A percentile compares a stretch with the other conserved stretches of the same genome.
These are phyloP conservation scores for Callaeas wilsoni DNA, from an alignment of 2,113 vertebrate genomes.

Conservation along the genomic window DNA sequence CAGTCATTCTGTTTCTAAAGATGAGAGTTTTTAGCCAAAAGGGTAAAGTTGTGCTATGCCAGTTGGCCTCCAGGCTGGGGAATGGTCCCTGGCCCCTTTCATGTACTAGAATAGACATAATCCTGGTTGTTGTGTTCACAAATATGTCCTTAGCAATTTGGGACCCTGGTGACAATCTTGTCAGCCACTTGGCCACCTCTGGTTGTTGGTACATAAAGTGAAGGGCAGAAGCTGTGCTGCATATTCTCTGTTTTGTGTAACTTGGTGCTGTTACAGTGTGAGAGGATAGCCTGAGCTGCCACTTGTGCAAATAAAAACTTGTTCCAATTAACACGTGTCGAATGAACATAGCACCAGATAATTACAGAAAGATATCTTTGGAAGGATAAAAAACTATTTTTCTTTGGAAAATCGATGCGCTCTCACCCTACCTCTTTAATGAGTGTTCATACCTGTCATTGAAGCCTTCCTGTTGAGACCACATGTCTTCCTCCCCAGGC, in stretches of 20 bases:
- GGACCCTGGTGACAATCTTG: background rate
- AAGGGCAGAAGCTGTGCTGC: background rate
- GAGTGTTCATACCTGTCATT: constrained; percentile 13
- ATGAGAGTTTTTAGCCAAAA: background rate
- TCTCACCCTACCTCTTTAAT: constrained; percentile 17
- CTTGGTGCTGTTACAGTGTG: background rate
- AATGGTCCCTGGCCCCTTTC: background rate
- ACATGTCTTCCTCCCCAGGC: background rate
- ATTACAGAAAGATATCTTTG: constrained; percentile 18
- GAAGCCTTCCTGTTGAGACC: constrained; percentile 17
- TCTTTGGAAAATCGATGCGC: constrained; percentile 19
- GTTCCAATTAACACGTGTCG: constrained; percentile 33
- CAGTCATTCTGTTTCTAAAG: background rate
- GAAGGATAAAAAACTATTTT: constrained; percentile 33
- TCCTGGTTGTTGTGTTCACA: background rate
- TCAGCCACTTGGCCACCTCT: background rate
- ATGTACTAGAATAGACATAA: background rate
- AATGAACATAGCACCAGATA: constrained; percentile 19
- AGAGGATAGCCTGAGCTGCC: background rate
- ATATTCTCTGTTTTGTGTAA: background rate
- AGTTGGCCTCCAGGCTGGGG: background rate
- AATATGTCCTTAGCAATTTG: constrained; percentile 1
- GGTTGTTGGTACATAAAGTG: background rate
- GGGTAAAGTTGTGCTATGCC: background rate
- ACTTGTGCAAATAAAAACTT: constrained; percentile 45